Conservation (phyloP, 23 tunicate genomes). For the Trididemnum miniatum region DNA sequence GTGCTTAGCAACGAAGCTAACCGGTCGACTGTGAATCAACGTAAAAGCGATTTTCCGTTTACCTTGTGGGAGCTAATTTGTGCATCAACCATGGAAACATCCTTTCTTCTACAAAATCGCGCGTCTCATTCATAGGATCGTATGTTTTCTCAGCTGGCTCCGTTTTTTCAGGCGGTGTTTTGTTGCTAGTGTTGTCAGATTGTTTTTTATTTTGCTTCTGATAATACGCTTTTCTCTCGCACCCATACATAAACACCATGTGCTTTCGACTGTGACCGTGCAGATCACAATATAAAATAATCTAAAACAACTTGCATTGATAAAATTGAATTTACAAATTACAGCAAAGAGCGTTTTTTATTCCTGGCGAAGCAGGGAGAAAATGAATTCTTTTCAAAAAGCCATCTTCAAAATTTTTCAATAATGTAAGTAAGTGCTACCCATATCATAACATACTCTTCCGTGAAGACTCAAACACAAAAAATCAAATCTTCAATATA, state of each 20-base stretch:
- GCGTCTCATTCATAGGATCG: conserved; percentile 48
- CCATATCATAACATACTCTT: no score
- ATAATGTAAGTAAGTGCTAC: no score
- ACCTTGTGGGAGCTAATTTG: conserved; percentile 68
- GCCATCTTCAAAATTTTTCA: no score
- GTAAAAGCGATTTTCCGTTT: background rate
- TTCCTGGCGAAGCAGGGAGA: no score
- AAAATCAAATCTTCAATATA: no score
- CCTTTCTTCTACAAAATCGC: conserved; percentile 85
- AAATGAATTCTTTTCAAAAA: no score
- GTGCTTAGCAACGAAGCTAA: no score
- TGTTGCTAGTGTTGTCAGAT: background rate
- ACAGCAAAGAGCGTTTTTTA: no score
- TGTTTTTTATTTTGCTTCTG: conserved; percentile 12
- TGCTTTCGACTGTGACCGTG: conserved; percentile 96
- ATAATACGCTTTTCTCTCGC: conserved; percentile 70
- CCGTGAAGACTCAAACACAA: no score
- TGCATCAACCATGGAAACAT: conserved; percentile 95
- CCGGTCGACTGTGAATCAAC: no score
- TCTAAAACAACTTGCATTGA: conserved; percentile 36
- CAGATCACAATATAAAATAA: conserved; percentile 82
- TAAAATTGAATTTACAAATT: no score
- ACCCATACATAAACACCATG: conserved; percentile 96
- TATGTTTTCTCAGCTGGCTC: background rate
- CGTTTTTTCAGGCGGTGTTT: background rate